Conservation (phyloP, 2,888 invertebrate genomes). For the Smittia sp. region DNA sequence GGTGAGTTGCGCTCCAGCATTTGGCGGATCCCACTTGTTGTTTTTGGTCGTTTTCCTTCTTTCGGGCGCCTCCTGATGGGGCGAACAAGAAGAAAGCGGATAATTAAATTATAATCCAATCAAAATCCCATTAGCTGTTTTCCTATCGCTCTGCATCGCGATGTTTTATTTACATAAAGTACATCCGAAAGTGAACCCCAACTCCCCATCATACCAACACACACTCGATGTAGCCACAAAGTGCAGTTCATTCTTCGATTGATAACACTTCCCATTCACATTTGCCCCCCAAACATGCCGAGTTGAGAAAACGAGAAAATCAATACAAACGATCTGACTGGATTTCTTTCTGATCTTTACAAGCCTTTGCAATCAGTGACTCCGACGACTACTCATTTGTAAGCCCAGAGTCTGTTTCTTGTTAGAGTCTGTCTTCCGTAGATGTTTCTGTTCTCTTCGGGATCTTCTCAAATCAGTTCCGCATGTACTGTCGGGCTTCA, state of each 20-base stretch:
- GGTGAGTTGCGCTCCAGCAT: constrained; percentile 14
- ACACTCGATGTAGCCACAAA: too few relatives aligned
- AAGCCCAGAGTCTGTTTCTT: neutral
- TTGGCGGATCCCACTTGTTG: constrained; percentile 6
- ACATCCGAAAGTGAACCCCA: neutral
- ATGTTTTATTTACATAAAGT: neutral
- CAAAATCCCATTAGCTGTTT: constrained; percentile 26
- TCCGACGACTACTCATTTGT: constrained; percentile 39
- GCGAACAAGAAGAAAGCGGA: neutral
- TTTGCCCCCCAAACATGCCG: neutral
- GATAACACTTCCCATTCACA: neutral
- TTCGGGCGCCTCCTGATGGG: neutral
- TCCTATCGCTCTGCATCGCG: neutral
- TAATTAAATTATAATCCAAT: constrained; percentile 23
- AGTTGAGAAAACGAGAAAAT: neutral
- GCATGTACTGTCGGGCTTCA: too few relatives aligned
- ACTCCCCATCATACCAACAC: neutral
- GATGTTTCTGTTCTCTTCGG: neutral
- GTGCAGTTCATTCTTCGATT: too few relatives aligned
- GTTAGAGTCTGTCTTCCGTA: neutral
- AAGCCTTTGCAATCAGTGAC: constrained; percentile 39
- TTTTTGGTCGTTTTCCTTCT: neutral
- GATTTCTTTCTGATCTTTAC: constrained; percentile 15
- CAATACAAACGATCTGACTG: neutral
- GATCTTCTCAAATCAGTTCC: too few relatives aligned